Evolutionary conservation across 2,113 vertebrate genomes (phyloP).

Genomic region (Cyphomyrus plagiostoma): DNA sequence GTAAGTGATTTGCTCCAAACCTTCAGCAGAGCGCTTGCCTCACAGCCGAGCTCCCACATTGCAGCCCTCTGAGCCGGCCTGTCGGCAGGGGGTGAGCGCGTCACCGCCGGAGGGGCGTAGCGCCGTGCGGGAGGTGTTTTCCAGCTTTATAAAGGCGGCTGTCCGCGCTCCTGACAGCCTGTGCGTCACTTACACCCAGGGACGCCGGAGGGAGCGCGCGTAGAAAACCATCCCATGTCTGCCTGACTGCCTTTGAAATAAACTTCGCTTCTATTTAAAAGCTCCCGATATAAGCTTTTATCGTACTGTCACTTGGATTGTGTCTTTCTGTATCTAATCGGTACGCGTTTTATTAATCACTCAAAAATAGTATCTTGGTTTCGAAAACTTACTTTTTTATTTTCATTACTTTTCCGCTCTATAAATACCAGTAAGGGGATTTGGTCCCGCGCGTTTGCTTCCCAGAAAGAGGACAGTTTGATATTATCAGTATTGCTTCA

Average conservation of each 20-base stretch:
- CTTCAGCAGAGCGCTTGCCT: neutral
- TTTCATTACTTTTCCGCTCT: neutral
- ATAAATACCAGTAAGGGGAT: neutral
- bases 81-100: slow-evolving; percentile 54
- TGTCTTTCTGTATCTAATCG: neutral
- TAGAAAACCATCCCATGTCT: slow-evolving; percentile 33
- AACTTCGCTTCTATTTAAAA: neutral
- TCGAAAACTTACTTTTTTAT: neutral
- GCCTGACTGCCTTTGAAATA: neutral
- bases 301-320: slow-evolving; percentile 10
- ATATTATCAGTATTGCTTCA: slow-evolving; percentile 10
- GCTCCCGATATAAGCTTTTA: neutral
- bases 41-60: neutral
- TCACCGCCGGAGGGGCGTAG: slow-evolving; percentile 73
- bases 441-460: neutral
- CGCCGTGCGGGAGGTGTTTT: slow-evolving; percentile 74
- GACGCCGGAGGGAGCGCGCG: slow-evolving; percentile 48
- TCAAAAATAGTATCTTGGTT: neutral
- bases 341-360: neutral
- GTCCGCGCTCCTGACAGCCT: slow-evolving; percentile 58
- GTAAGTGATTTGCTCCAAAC: neutral
- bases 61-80: neutral
- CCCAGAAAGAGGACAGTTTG: neutral
- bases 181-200: slow-evolving; percentile 74
- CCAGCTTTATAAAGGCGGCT: slow-evolving; percentile 86